phyloP scores from a whole-genome alignment of 2,113 vertebrate genomes.

The Cardinalis cardinalis region DNA sequence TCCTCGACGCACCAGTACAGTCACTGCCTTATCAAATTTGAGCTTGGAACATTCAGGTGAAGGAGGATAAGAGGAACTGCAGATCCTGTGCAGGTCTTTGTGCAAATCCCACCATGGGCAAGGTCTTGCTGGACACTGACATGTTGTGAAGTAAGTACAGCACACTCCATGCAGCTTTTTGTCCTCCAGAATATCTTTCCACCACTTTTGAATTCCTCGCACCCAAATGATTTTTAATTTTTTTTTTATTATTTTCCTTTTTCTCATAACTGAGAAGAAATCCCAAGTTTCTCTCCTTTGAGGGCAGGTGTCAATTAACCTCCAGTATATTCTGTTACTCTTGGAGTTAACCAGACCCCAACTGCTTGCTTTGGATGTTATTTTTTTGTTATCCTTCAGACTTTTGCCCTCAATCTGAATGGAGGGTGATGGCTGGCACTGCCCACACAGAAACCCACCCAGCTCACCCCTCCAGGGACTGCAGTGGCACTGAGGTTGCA shows the following conservation, averaged over 20 bases:
- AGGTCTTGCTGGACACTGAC: not conserved
- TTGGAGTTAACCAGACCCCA: not conserved
- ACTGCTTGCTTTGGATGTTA: not conserved
- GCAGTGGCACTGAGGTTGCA: accelerated
- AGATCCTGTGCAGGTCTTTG: not conserved
- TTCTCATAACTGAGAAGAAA: not conserved
- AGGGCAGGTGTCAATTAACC: not conserved
- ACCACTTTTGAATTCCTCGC: not conserved
- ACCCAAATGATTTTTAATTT: not conserved
- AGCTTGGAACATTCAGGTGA: not conserved
- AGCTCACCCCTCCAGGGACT: accelerated
- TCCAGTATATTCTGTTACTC: not conserved
- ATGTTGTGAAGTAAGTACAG: not conserved
- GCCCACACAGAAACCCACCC: not conserved
- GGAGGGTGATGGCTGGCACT: not conserved
- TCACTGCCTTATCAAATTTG: not conserved
- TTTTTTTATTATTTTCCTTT: not conserved
- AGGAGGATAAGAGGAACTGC: not conserved
- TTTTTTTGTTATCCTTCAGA: not conserved
- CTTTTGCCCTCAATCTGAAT: accelerated
- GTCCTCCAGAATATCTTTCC: not conserved
- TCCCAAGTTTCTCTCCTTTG: not conserved
- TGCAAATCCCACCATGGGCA: not conserved
- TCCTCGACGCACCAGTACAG: not conserved
- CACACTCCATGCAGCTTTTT: accelerated